These are phyloP conservation scores for Euproctis similis DNA, from an alignment of 2,888 invertebrate genomes.

Conservation along the genomic window DNA sequence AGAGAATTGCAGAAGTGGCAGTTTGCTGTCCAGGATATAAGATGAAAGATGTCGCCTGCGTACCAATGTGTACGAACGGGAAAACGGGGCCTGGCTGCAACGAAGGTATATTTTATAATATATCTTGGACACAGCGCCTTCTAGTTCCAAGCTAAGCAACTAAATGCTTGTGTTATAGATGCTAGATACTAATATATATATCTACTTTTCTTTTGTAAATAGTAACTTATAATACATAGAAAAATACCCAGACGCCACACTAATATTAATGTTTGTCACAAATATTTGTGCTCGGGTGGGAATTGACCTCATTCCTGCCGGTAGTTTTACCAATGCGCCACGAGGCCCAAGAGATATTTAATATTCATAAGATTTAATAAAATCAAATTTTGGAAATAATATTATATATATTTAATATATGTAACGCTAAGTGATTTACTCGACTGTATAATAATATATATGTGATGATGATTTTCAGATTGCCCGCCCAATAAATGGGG, in stretches of 20 bases:
- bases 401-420: too few relatives aligned
- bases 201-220: too few relatives aligned
- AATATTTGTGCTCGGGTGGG: too few relatives aligned
- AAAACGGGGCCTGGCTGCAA: slow-evolving; percentile 78
- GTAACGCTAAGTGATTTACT: neutral
- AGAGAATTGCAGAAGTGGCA: slow-evolving; percentile 79
- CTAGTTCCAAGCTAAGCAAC: too few relatives aligned
- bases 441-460: neutral
- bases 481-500: slow-evolving; percentile 85
- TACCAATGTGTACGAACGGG: slow-evolving; percentile 78
- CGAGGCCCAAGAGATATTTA: neutral
- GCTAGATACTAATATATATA: neutral
- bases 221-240: too few relatives aligned
- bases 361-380: neutral
- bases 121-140: too few relatives aligned
- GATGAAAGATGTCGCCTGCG: slow-evolving; percentile 78
- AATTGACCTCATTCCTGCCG: too few relatives aligned
- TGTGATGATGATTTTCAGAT: slow-evolving; percentile 67
- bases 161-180: too few relatives aligned
- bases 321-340: too few relatives aligned
- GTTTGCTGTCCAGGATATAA: slow-evolving; percentile 86
- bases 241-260: too few relatives aligned
- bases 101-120: too few relatives aligned
- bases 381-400: neutral
- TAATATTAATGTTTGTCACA: too few relatives aligned